Base-by-base conservation (phyloP, 2,888 invertebrate genomes). In the Drosophila silvestris region DNA sequence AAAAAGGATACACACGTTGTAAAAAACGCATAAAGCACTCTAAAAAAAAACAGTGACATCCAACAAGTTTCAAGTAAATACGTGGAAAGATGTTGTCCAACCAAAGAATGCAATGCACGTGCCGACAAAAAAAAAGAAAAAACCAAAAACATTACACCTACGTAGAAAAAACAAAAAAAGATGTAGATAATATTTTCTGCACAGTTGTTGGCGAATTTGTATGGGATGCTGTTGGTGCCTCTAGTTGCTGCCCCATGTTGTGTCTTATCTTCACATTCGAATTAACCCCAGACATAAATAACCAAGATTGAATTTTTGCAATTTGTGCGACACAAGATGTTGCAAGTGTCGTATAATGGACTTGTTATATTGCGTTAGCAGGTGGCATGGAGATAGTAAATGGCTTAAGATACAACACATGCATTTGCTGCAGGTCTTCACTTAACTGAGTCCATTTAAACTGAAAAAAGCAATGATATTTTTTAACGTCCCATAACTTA, bases 211-310 rank as follows among this genome's bases (percentile, higher is more conserved):
- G 33, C 26, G 22, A 32, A 16, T 37, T 16, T 22, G 32, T 16
- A 16, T 58, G 58, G 64, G 68, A 53, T 76, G 85, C 68, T 67
- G 64, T 72, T 56, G 61, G 66, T 73, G 79, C 77, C 83, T 75
- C 71, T 77, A 64, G 77, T 69, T 50, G 62, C 58, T 53, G 28
- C 61, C 28, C 60, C 74, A 53, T 71, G 82, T 41, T 85, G 82
- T 89, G 82, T 73, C 88, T 82, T 90, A 85, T 77, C 74, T 85
- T 85, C 85, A 74, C 77, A 76, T 85, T 82, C 82, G 85, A 76
- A 88, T 88, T 85, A 80, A 90, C 74, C 74, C 60, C 44, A 73
- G 53, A 61, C 85, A 90, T 82, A 85, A 88, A 85, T 76, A 87
- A 79, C 67, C 68, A 65, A 80, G 82, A 85, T 90, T 90, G 85